Evolutionary conservation across 1,140 invertebrate genomes (phyloP), one percentile per base, ranked within the genome.

Genomic region (Cyphomyrmex costatus): DNA sequence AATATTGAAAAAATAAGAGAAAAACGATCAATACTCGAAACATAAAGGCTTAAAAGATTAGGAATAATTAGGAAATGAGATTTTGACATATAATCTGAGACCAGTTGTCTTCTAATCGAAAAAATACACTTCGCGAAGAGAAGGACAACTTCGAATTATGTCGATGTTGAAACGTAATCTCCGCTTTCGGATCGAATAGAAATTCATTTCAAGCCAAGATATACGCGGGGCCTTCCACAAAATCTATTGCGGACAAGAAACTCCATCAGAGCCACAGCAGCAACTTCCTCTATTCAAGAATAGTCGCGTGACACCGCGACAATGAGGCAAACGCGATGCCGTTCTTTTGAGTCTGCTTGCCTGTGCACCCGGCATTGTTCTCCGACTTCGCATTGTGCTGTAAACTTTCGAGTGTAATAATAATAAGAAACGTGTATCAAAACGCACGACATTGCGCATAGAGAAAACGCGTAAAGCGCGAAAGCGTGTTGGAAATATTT

Each of bases 391-490:
- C 84, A 88, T 88, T 88, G 86, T 86, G 60, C 51, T 46, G 56
- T 36, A 49, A 88, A 88, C 86, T 88, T 86, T 80, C 70, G 68
- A 86, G 60, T 53, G 76, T 80, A 74, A 78, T 68, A 73, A 88
- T 74, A 88, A 88, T 86, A 88, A 88, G 86, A 88, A 88, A 77
- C 76, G 68, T 46, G 86, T 49, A 85, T 83, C 74, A 83, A 83
- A 83, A 83, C 56, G 53, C 53, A 60, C 68, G 53, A 49, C 36
- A 46, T 74, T 42, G 68, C 36, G 53, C 53, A 46, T 58, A 83
- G 70, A 49, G 66, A 36, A 73, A 19, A 27, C 21, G 65, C 42
- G 49, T 30, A 42, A 70, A 70, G 30, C 63, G 49, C 61, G 49
- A n/a, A 46, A 68, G 33, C 19, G 46, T 27, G 56, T 60, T 24